These are phyloP conservation scores for Dissostichus mawsoni DNA, from an alignment of 2,113 vertebrate species.

Conservation along the genomic window DNA sequence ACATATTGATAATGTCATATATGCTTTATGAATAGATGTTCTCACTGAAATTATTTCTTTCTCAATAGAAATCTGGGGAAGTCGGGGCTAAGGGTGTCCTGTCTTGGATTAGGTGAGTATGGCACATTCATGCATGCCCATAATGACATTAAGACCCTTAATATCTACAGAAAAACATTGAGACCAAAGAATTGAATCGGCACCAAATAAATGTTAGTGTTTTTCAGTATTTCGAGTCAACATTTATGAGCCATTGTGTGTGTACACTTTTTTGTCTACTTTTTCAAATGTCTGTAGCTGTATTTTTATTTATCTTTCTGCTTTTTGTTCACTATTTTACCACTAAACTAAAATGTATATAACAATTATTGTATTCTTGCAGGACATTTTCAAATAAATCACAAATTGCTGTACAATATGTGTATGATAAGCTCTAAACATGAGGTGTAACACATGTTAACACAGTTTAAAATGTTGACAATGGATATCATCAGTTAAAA, in stretches of 20 bases:
- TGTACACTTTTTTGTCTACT: too few relatives aligned
- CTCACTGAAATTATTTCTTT: constrained; percentile 57
- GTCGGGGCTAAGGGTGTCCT: constrained; percentile 94
- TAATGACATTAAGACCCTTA: not conserved
- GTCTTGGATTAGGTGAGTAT: constrained; percentile 93
- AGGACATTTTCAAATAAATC: not conserved
- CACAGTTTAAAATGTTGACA: too few relatives aligned
- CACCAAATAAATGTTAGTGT: not conserved
- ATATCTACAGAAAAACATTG: not conserved
- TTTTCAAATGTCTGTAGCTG: too few relatives aligned
- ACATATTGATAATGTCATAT: not conserved
- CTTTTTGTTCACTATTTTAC: too few relatives aligned
- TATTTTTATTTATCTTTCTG: too few relatives aligned
- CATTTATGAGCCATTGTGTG: too few relatives aligned
- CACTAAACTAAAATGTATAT: too few relatives aligned
- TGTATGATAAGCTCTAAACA: too few relatives aligned
- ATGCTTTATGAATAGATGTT: not conserved
- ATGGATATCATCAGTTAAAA: too few relatives aligned
- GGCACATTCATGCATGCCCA: not conserved
- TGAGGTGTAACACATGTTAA: too few relatives aligned
- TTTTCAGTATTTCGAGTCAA: not conserved
- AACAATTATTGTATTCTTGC: too few relatives aligned
- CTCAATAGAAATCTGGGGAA: constrained; percentile 92
- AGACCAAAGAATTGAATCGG: not conserved
- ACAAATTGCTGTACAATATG: too few relatives aligned